Evolutionary conservation across 1,140 invertebrate genomes (phyloP), one percentile per base, ranked within the genome.

Genomic region (Heliconius eleuchia): DNA sequence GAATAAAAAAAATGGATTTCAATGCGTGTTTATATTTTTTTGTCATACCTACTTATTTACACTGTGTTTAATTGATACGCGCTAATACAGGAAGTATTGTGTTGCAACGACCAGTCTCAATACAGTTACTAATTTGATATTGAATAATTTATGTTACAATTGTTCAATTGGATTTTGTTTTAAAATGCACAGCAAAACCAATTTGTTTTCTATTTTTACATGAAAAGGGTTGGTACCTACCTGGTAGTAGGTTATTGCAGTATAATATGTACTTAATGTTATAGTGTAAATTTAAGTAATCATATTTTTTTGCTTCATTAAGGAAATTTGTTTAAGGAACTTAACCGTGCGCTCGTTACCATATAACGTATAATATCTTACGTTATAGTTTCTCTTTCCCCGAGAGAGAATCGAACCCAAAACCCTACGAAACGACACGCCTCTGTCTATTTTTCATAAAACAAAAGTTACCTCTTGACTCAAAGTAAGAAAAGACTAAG

Each of bases 141-240:
- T 66, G 11, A 66, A 66, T 66, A 23, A 66, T 66, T 66, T 16
- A 57, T 66, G 60, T 3, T 66, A 6, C 55, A 60, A 60, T 19
- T 60, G 7, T n/a, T 66, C 11, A 66, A 66, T 66, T 66, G 13
- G 60, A 66, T 66, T 66, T 66, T 66, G 23, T 30, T 66, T 66
- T 66, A 66, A 66, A 66, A 66, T 66, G 11, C 27, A 66, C 9
- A 66, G 23, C 60, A 30, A 13, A 46, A 50, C 34, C 34, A 19
- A 19, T 78, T 73, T 73, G 71, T 78, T 78, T 73, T 39, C 52
- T 70, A 66, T 42, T 55, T 11, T n/a, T 23, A 78, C 77, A 78
- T 50, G 72, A 74, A 78, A 78, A 78, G 42, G 77, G 77, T 74
- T 39, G 77, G 55, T 13, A 13, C 60, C 27, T 8, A 11, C n/a